Evolutionary conservation across 2,888 invertebrate species (phyloP).

Genomic region (Chouioia cunea): DNA sequence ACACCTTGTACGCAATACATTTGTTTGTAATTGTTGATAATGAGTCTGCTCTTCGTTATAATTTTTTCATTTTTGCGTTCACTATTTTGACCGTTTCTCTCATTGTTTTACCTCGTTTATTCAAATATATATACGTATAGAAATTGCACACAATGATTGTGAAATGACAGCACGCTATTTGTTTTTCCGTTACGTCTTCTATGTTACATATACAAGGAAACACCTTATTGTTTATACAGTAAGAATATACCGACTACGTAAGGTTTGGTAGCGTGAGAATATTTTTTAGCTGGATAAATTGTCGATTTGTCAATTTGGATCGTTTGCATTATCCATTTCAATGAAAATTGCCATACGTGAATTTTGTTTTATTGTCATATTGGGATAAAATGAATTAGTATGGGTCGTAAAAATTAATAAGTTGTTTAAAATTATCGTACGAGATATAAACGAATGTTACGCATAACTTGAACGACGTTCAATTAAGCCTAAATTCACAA

Average conservation of each 20-base stretch:
- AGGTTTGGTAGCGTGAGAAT: slow-evolving; percentile 59
- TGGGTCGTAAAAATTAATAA: neutral
- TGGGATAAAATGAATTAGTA: slow-evolving; percentile 4
- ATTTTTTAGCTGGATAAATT: slow-evolving; percentile 3
- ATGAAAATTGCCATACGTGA: slow-evolving; percentile 20
- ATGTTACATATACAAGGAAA: slow-evolving; percentile 65
- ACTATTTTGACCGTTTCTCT: slow-evolving; percentile 3
- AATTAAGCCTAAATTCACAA: too few species aligned
- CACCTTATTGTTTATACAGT: slow-evolving; percentile 62
- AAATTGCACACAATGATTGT: slow-evolving; percentile 56
- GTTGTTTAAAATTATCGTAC: too few species aligned
- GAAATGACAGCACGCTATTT: slow-evolving; percentile 57
- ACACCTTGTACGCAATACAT: slow-evolving; percentile 56
- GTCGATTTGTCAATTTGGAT: neutral
- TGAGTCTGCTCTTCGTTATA: slow-evolving; percentile 32
- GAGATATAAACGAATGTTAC: too few species aligned
- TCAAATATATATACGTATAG: slow-evolving; percentile 39
- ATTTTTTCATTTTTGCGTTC: slow-evolving; percentile 27
- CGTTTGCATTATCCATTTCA: neutral
- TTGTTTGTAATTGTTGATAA: slow-evolving; percentile 9
- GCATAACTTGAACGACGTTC: too few species aligned
- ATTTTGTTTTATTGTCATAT: slow-evolving; percentile 42
- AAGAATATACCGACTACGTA: slow-evolving; percentile 64
- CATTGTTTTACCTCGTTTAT: slow-evolving; percentile 25
- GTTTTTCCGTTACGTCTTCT: slow-evolving; percentile 49